Evolutionary conservation across 2,888 invertebrate species (phyloP), one percentile per base, ranked within the genome.

Genomic region (Stenchaetothrips biformis): DNA sequence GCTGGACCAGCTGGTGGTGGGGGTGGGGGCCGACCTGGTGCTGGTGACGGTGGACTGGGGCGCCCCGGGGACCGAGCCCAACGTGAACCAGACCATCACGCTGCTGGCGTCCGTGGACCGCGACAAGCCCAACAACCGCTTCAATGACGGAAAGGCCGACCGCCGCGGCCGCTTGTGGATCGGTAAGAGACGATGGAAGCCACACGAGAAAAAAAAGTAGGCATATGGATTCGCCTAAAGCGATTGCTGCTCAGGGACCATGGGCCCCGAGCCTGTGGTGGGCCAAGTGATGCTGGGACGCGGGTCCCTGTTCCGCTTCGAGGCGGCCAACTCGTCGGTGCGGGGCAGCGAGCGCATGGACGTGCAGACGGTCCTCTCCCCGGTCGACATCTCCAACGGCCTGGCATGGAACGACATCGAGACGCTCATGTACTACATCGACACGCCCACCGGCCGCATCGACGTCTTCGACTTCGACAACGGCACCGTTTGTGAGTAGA

Each of bases 351-450:
- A 82, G 79, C 82, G 84, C 6, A 83, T 85, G 48, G 84, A 86
- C 25, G 83, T 84, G 7, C 82, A 84, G 1, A 84, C 82, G 77
- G 84, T 85, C 47, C 16, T 86, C 7, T 82, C 86, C 2, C 87
- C 88, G 8, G 91, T 93, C 27, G 89, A 90, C 16, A 89, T 94
- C n/a, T 94, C 94, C 78, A 95, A 95, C 84, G 95, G 95, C 1
- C 86, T 95, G 8, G 91, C 92, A 0, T 95, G 95, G 95, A 92
- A 91, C 25, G 85, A 87, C 0, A 92, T 93, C 84, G 91, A 91
- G 84, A 89, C 90, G 82, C 90, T 89, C 83, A 91, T 95, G 89
- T 95, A 92, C 86, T 95, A 92, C 86, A 93, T 94, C 59, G 95
- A 95, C 86, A 91, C 93, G 0, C 89, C 90, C 0, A 92, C 92